Percentiles rank a stretch among this genome's conserved stretches.
These are phyloP conservation scores for Tenthredo livida DNA, from an alignment of 2,888 invertebrate genomes.

Conservation along the genomic window DNA sequence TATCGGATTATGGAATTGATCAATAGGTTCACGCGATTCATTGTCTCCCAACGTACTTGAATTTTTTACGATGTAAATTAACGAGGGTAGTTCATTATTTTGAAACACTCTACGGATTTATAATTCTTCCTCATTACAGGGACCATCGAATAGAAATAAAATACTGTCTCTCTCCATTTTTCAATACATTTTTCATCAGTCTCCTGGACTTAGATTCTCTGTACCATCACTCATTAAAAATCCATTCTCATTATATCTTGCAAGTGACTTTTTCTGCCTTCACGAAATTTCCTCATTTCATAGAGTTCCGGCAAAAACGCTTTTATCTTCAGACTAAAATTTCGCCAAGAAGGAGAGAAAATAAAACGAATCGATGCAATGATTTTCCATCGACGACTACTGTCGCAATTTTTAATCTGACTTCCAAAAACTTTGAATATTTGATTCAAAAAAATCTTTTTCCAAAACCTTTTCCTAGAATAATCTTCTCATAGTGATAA, in stretches of 20 bases:
- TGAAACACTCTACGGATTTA: background rate
- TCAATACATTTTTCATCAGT: background rate
- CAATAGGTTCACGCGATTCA: background rate
- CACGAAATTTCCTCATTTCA: background rate
- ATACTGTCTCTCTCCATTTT: background rate
- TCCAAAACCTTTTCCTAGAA: too few species aligned
- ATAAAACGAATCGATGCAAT: background rate
- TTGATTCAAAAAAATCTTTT: too few species aligned
- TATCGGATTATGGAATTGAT: slow-evolving; percentile 1
- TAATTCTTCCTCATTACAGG: background rate
- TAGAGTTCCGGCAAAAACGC: background rate
- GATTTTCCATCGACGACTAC: background rate
- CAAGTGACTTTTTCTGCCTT: background rate
- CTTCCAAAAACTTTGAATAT: too few species aligned
- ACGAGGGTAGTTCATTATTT: background rate
- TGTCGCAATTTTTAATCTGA: background rate
- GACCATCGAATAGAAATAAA: background rate
- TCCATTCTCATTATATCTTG: background rate
- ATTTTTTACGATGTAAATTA: background rate
- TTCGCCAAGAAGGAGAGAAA: background rate
- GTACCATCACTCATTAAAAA: background rate
- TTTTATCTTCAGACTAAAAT: background rate
- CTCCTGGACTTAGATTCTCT: background rate
- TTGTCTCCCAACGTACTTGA: background rate
- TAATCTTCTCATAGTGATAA: background rate